Conservation (phyloP, 2,113 vertebrate species). For the Nothobranchius kuhntae region DNA sequence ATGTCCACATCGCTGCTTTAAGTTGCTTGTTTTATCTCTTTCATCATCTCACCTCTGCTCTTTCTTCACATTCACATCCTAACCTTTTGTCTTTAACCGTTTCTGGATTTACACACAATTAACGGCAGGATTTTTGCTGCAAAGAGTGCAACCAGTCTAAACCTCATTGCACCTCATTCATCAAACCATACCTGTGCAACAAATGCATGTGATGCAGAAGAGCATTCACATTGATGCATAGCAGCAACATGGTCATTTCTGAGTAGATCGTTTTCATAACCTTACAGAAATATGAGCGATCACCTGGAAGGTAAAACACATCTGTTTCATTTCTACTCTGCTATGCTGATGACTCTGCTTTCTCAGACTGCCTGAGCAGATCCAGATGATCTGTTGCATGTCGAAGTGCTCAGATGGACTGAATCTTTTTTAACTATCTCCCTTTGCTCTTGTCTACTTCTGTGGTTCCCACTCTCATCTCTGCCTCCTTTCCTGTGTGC, state of each 20-base stretch:
- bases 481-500: slow-evolving; percentile 37
- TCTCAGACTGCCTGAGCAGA: not conserved
- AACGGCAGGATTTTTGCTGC: slow-evolving; percentile 20
- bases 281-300: not conserved
- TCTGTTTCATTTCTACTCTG: slow-evolving; percentile 18
- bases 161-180: slow-evolving; percentile 20
- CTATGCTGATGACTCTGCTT: slow-evolving; percentile 33
- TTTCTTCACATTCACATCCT: not conserved
- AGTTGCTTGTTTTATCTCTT: slow-evolving; percentile 13
- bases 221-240: slow-evolving; percentile 21
- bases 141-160: slow-evolving; percentile 34
- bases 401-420: slow-evolving; percentile 32
- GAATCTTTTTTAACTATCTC: slow-evolving; percentile 36
- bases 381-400: slow-evolving; percentile 45
- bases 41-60: not conserved
- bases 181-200: not conserved
- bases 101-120: slow-evolving; percentile 9
- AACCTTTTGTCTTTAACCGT: not conserved
- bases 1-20: slow-evolving; percentile 22
- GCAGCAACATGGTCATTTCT: slow-evolving; percentile 10
- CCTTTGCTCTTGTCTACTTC: slow-evolving; percentile 49
- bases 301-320: slow-evolving; percentile 5
- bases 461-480: slow-evolving; percentile 44
- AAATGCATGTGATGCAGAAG: slow-evolving; percentile 5
- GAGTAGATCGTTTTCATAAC: not conserved